Evolutionary conservation across 2,888 invertebrate genomes (phyloP), one percentile per base, ranked within the genome.

Genomic region (Peribatodes rhomboidaria): DNA sequence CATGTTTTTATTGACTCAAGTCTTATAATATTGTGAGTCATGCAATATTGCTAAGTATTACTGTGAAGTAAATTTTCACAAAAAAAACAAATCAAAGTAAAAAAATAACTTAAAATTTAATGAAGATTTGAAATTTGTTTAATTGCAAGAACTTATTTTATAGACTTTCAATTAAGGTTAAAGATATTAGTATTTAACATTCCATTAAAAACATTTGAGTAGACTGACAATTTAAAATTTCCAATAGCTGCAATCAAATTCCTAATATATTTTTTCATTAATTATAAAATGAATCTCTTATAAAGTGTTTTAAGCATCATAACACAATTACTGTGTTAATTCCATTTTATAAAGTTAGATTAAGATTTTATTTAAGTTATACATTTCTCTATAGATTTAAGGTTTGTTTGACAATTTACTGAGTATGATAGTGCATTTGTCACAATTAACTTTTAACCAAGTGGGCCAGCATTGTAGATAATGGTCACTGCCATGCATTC

Each of bases 211-310:
- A 10, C 39, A 14, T 22, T 52, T 22, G 22, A 37, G 9, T 52
- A 52, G 52, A 52, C 52, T 52, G 52, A 52, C 20, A 31, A 39
- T 53, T 16, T 10, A 13, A 14, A 42, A 50, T 31, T 58, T 58
- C 58, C 58, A 49, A 41, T n/a, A n/a, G n/a, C n/a, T 7, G 3
- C 14, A 1, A 41, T 16, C 10, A 18, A 9, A 16, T 49, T 46
- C 22, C 27, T 46, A 46, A 46, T 46, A n/a, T 46, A n/a, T 27
- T 27, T 27, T 2, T 46, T 27, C 22, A 46, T 46, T 46, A n/a
- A 27, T 27, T 4, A 46, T 9, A 14, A 33, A n/a, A 50, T 20
- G 58, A 61, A 61, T 61, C 60, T 61, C 60, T 46, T 27, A 50
- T 50, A 4, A 37, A 14, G n/a, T 49, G 50, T 50, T 20, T 42